These are phyloP conservation scores for Paedocypris sp. DNA, from an alignment of 2,113 vertebrate genomes.

Conservation along the genomic window DNA sequence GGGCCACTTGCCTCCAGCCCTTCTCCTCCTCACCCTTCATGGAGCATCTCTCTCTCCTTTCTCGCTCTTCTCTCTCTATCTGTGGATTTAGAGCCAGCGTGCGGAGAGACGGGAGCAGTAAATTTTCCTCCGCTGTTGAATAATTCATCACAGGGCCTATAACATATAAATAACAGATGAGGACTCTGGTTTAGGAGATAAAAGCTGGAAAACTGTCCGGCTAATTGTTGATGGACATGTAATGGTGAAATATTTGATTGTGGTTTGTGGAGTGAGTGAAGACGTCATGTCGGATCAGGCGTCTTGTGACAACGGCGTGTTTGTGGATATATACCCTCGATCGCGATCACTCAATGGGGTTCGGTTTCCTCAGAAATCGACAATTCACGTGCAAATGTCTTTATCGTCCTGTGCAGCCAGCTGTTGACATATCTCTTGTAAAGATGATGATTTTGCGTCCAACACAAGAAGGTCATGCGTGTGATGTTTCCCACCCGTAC, in stretches of 20 bases:
- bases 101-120: slow-evolving; percentile 55
- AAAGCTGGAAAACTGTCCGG: slow-evolving; percentile 59
- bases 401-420: too few species aligned
- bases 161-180: slow-evolving; percentile 64
- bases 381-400: too few species aligned
- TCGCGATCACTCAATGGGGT: too few species aligned
- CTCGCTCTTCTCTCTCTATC: slow-evolving; percentile 56
- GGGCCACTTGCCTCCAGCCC: slow-evolving; percentile 61
- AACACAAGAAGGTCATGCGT: too few species aligned
- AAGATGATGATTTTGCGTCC: too few species aligned
- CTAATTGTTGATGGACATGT: slow-evolving; percentile 65
- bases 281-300: too few species aligned
- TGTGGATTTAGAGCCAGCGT: slow-evolving; percentile 62
- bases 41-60: slow-evolving; percentile 2
- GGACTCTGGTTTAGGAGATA: slow-evolving; percentile 66
- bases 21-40: slow-evolving; percentile 28
- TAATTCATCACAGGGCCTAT: slow-evolving; percentile 61
- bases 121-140: slow-evolving; percentile 54
- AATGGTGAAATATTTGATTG: slow-evolving; percentile 62
- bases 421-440: too few species aligned
- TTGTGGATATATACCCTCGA: neutral
- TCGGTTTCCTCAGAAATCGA: too few species aligned
- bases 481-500: too few species aligned
- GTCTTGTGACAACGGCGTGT: neutral
- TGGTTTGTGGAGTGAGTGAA: slow-evolving; percentile 33